Base-by-base conservation (phyloP, 2,888 invertebrate genomes). In the Oscheius sp. region DNA sequence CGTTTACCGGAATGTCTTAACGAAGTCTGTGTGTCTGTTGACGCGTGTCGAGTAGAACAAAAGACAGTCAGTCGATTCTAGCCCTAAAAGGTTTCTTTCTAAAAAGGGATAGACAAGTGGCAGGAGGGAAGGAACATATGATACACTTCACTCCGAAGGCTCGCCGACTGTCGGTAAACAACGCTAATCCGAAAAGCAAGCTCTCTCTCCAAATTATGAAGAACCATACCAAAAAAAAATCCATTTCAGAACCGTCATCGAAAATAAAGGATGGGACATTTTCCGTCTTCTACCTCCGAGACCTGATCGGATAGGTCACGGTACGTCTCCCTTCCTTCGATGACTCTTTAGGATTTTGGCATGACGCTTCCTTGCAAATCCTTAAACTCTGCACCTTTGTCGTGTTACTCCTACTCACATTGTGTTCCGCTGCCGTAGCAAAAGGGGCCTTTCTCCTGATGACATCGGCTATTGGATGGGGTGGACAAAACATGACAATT, bases 241-340 rank as follows among this genome's bases (percentile, higher is more conserved):
- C n/a, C 14, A 32, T 79, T 77, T 64, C 72, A 80, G 80, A 36
- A 75, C 77, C 26, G 75, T 74, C 2, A 73, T 74, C 56, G 82
- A 80, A 47, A 74, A 69, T 57, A 90, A 88, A 78, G 89, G 92
- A 91, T 94, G 94, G 94, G 92, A 94, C 85, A 89, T 91, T 14
- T 94, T 94, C 86, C 90, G 91, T 82, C 90, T 91, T 80, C 89
- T 91, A 9, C 92, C 92, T 0, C 89, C 91, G 61, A 80, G 78
- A 67, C 76, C 82, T 30, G 86, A 86, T 68, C 51, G 71, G 54
- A 70, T 78, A 9, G 80, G 78, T 22, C 83, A 80, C 30, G 82
- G 84, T 83, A 41, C 3, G 51, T 24, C 14, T 14, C 17, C 17
- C 22, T n/a, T 17, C 17, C 12, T 12, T 30, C 14, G 6, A 8